Percentiles rank a stretch among this genome's conserved stretches.
These are phyloP conservation scores for Drosophila bifasciata DNA, from an alignment of 1,140 invertebrate species.

Conservation along the genomic window DNA sequence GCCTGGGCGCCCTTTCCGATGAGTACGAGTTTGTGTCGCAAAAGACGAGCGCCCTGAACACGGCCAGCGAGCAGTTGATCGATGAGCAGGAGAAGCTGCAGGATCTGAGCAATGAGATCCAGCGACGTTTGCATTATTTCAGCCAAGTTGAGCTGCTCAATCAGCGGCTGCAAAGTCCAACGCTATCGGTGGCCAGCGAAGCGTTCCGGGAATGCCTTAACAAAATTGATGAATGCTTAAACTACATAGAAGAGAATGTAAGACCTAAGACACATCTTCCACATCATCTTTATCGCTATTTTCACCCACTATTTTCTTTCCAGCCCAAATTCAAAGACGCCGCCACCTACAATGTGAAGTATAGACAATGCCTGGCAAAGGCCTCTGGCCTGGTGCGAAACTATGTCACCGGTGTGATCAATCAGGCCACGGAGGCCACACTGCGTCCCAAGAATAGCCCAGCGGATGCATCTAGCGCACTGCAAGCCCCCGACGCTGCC, in stretches of 20 bases:
- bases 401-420: conserved; percentile 90
- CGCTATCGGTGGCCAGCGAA: conserved; percentile 92
- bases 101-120: conserved; percentile 91
- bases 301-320: conserved; percentile 31
- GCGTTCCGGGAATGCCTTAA: conserved; percentile 92
- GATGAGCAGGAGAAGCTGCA: conserved; percentile 94
- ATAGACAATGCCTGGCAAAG: conserved; percentile 91
- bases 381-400: conserved; percentile 91
- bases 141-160: conserved; percentile 92
- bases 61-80: conserved; percentile 94
- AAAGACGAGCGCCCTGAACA: conserved; percentile 95
- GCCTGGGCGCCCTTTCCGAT: conserved; percentile 89
- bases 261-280: conserved; percentile 74
- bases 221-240: conserved; percentile 94
- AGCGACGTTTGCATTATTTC: conserved; percentile 92
- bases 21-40: conserved; percentile 94
- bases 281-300: neutral
- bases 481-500: conserved; percentile 88
- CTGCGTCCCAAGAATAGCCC: conserved; percentile 83
- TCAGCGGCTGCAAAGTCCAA: conserved; percentile 91
- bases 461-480: conserved; percentile 40
- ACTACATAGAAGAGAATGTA: conserved; percentile 93
- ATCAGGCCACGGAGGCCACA: conserved; percentile 91
- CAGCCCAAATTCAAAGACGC: conserved; percentile 91
- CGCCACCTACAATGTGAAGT: conserved; percentile 89